Conservation (phyloP, 2,888 invertebrate genomes). For the Orthosia gracilis region DNA sequence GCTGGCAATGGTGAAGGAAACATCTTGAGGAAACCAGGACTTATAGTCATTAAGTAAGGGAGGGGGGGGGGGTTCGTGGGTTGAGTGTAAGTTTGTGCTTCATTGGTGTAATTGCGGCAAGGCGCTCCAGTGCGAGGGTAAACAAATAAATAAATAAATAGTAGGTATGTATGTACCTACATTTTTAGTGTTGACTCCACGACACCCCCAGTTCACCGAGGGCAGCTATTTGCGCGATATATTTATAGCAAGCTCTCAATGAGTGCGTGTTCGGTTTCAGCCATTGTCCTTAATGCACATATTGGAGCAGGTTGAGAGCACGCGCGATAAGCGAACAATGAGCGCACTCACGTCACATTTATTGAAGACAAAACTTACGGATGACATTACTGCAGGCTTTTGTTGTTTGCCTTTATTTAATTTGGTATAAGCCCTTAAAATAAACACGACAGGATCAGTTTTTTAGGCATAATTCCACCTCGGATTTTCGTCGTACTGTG, state of each 20-base stretch:
- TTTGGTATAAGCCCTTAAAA: background rate
- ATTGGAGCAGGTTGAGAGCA: slow-evolving; percentile 47
- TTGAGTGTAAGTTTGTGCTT: no score
- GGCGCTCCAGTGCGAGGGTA: no score
- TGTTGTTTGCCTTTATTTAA: slow-evolving; percentile 6
- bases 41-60: no score
- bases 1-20: no score
- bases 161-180: background rate
- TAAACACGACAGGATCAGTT: background rate
- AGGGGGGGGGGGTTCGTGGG: no score
- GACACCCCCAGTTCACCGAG: background rate
- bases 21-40: no score
- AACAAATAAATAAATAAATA: no score
- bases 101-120: no score
- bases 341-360: slow-evolving; percentile 20
- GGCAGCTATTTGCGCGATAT: slow-evolving; percentile 2
- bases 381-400: background rate
- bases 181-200: background rate
- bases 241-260: slow-evolving; percentile 15
- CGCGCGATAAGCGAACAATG: slow-evolving; percentile 33
- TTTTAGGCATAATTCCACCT: no score
- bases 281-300: slow-evolving; percentile 36
- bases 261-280: slow-evolving; percentile 11
- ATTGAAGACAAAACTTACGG: slow-evolving; percentile 8
- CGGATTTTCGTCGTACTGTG: no score